A percentile compares a stretch with the other conserved stretches of the same genome.
Conservation (phyloP, 2,113 vertebrate genomes). For the Thalassarche chlororhynchos region DNA sequence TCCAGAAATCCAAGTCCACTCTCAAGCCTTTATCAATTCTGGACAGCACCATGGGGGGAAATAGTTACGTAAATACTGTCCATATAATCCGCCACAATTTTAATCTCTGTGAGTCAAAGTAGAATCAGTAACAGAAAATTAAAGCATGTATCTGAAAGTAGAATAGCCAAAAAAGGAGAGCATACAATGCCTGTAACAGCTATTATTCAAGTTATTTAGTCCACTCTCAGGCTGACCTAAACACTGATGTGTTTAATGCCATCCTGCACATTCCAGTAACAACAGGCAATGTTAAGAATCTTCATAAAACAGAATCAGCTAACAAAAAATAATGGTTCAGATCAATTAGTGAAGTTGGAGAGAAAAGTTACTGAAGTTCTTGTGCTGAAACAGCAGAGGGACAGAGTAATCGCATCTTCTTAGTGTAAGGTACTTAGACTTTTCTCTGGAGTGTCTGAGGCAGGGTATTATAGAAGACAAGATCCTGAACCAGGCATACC, state of each 20-base stretch:
- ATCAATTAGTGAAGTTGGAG: background rate
- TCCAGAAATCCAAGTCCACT: background rate
- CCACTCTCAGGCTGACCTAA: background rate
- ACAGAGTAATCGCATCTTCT: background rate
- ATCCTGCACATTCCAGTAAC: background rate
- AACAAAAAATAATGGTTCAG: background rate
- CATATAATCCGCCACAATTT: background rate
- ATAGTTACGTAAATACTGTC: background rate
- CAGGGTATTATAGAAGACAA: background rate
- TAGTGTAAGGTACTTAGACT: background rate
- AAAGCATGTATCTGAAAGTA: background rate
- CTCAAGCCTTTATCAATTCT: background rate
- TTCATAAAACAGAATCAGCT: background rate
- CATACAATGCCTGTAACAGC: background rate
- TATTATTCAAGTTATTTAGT: background rate
- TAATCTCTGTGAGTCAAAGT: background rate
- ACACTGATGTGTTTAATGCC: background rate
- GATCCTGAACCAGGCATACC: background rate
- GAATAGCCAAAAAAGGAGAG: background rate
- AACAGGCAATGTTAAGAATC: background rate
- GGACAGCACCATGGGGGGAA: background rate
- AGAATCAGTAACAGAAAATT: background rate
- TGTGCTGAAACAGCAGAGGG: background rate
- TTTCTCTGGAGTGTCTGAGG: background rate
- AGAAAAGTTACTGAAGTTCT: background rate